These are phyloP conservation scores for Drosophila sp. DNA, from an alignment of 1,140 invertebrate species.

Conservation along the genomic window DNA sequence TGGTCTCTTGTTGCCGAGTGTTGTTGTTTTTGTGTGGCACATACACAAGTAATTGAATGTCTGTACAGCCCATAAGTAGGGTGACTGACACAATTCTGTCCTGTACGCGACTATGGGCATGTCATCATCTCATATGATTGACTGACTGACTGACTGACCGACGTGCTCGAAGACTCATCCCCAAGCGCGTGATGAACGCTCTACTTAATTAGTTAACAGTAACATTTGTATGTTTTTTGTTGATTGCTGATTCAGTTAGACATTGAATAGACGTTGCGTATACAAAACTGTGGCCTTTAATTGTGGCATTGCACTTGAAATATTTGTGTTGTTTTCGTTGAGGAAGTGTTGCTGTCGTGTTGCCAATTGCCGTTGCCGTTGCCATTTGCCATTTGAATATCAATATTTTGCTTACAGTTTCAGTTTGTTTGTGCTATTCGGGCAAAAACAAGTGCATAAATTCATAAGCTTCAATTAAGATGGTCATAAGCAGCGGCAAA, in stretches of 20 bases:
- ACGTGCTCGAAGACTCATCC: background rate
- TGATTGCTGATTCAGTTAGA: constrained; percentile 7
- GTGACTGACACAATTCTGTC: constrained; percentile 52
- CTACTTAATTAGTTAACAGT: constrained; percentile 24
- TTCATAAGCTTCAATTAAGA: constrained; percentile 62
- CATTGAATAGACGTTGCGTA: constrained; percentile 45
- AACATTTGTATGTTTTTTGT: constrained; percentile 13
- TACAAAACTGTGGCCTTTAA: constrained; percentile 15
- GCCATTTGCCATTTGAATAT: constrained; percentile 39
- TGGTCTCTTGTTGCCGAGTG: background rate
- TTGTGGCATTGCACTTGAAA: constrained; percentile 76
- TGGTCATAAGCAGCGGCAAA: constrained; percentile 58
- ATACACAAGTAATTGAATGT: constrained; percentile 28
- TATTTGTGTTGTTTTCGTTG: constrained; percentile 18
- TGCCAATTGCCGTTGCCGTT: background rate
- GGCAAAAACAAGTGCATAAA: constrained; percentile 71
- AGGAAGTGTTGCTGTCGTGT: constrained; percentile 26
- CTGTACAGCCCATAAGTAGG: constrained; percentile 20
- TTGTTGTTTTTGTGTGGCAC: constrained; percentile 9
- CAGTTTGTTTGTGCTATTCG: constrained; percentile 30
- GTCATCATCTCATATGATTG: background rate
- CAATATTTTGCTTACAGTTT: constrained; percentile 18
- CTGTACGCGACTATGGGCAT: constrained; percentile 6
- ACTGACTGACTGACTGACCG: too few relatives aligned
- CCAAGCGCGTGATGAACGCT: background rate